These are phyloP conservation scores for Oxygymnocypris stewartii DNA, from an alignment of 2,113 vertebrate species.

Conservation along the genomic window DNA sequence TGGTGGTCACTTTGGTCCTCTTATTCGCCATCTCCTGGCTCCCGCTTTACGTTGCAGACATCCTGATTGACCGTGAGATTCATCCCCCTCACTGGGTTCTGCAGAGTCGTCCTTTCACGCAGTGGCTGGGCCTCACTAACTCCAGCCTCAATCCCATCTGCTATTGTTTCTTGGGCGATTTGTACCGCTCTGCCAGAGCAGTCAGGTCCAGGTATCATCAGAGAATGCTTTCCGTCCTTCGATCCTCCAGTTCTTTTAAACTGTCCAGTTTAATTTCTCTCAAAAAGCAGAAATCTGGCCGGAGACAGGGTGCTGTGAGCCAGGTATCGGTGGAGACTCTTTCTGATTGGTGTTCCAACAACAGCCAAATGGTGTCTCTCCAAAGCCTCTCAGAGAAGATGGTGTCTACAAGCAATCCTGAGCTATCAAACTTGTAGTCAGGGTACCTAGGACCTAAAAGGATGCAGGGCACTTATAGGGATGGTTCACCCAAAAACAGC, in stretches of 20 bases:
- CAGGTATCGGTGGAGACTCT: constrained; percentile 54
- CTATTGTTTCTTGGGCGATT: constrained; percentile 88
- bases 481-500: not conserved
- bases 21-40: constrained; percentile 89
- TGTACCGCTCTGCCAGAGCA: constrained; percentile 84
- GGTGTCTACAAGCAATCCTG: constrained; percentile 39
- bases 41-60: constrained; percentile 85
- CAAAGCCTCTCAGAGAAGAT: constrained; percentile 50
- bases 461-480: not conserved
- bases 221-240: constrained; percentile 80
- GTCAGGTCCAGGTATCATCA: constrained; percentile 85
- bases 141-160: constrained; percentile 93
- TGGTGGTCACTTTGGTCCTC: constrained; percentile 88
- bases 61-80: constrained; percentile 85
- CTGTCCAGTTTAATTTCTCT: constrained; percentile 51
- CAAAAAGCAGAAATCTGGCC: constrained; percentile 41
- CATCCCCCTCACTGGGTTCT: constrained; percentile 82
- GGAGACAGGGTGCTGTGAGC: constrained; percentile 12
- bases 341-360: constrained; percentile 58
- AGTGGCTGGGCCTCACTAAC: constrained; percentile 91
- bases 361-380: constrained; percentile 56
- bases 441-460: not conserved
- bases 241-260: constrained; percentile 67
- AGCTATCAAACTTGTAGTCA: constrained; percentile 49
- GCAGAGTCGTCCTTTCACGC: constrained; percentile 85